Percentiles rank a stretch among this genome's conserved stretches.
Conservation (phyloP, 2,797 vertebrate genomes). For the Phylloscopus collybita region DNA sequence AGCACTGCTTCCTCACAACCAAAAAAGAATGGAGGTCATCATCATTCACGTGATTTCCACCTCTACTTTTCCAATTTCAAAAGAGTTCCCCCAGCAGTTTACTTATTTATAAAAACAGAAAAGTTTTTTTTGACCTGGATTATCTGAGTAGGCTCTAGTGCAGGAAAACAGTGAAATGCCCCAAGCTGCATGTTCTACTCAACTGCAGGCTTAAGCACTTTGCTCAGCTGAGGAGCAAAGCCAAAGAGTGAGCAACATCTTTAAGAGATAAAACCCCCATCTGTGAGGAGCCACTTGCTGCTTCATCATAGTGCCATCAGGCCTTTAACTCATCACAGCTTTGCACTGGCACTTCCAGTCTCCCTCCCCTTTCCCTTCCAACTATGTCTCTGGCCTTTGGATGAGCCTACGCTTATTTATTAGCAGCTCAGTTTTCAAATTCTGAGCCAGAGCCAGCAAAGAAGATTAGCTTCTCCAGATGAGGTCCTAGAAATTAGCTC, state of each 20-base stretch:
- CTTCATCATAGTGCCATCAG: accelerated
- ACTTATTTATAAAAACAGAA: neutral
- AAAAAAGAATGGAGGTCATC: neutral
- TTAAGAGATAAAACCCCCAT: neutral
- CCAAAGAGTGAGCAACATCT: neutral
- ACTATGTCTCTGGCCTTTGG: neutral
- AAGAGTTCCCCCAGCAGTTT: neutral
- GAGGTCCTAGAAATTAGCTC: constrained; percentile 20
- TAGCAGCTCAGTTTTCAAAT: constrained; percentile 26
- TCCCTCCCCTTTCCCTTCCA: neutral
- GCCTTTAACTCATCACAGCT: neutral
- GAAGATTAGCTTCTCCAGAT: constrained; percentile 34
- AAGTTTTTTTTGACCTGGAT: neutral
- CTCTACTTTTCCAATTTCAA: neutral
- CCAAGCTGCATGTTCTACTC: neutral
- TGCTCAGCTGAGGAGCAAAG: neutral
- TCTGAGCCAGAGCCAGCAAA: neutral
- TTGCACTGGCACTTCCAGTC: neutral
- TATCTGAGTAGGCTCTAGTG: neutral
- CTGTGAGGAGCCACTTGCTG: neutral
- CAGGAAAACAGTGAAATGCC: neutral
- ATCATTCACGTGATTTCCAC: neutral
- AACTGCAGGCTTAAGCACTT: neutral
- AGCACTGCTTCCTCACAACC: neutral
- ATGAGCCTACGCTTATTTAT: neutral